A percentile compares a stretch with the other conserved stretches of the same genome.
Evolutionary conservation across 2,113 vertebrate genomes (phyloP).

Genomic region (Channa maculata): DNA sequence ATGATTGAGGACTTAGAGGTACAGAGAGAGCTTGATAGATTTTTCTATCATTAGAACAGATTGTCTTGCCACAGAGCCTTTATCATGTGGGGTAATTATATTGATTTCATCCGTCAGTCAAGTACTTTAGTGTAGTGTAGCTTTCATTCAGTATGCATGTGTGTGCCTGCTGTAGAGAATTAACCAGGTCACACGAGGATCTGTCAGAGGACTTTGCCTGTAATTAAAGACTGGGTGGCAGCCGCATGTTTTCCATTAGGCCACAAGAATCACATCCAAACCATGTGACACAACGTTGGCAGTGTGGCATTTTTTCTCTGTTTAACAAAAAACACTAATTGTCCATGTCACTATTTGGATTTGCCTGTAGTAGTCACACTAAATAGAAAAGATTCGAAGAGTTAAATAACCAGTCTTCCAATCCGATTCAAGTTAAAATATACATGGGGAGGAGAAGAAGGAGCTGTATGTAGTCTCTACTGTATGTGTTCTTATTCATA

Average conservation of each 20-base stretch:
- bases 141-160: constrained; percentile 47
- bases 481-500: background rate
- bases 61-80: constrained; percentile 50
- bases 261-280: constrained; percentile 54
- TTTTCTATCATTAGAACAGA: constrained; percentile 67
- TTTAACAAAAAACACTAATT: constrained; percentile 65
- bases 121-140: constrained; percentile 49
- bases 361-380: constrained; percentile 23
- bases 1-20: constrained; percentile 54
- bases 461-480: too few relatives aligned
- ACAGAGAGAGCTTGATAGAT: constrained; percentile 60
- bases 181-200: constrained; percentile 65
- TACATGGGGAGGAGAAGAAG: too few relatives aligned
- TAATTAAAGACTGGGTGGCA: constrained; percentile 75
- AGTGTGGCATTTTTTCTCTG: constrained; percentile 38
- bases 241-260: constrained; percentile 77
- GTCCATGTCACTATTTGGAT: constrained; percentile 38
- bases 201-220: constrained; percentile 64
- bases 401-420: too few relatives aligned
- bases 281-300: constrained; percentile 68
- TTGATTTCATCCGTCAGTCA: constrained; percentile 66
- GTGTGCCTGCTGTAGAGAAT: constrained; percentile 54
- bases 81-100: constrained; percentile 63
- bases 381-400: background rate
- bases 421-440: background rate